A percentile compares a stretch with the other conserved stretches of the same genome.
These are phyloP conservation scores for Ctenochaetus hawaiiensis DNA, from an alignment of 2,797 vertebrate species.

Conservation along the genomic window DNA sequence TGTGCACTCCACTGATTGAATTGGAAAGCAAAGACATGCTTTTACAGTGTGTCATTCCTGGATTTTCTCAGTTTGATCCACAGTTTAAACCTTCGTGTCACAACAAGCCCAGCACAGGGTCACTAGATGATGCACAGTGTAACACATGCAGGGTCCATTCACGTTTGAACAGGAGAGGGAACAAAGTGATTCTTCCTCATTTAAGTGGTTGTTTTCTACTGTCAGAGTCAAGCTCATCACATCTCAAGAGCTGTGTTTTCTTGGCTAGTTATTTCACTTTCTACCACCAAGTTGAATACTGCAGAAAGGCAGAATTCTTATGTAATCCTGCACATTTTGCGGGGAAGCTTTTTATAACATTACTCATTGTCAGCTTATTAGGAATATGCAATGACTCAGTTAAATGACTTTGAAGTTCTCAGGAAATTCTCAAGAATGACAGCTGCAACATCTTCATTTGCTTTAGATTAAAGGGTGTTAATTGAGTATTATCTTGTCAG, in stretches of 20 bases:
- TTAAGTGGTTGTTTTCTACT: too few relatives aligned
- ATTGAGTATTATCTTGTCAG: slow-evolving; percentile 24
- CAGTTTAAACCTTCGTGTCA: slow-evolving; percentile 26
- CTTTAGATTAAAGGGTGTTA: slow-evolving; percentile 9
- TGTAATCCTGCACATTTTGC: neutral
- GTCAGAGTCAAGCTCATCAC: neutral
- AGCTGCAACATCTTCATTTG: slow-evolving; percentile 17
- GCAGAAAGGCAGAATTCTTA: neutral
- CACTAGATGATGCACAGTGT: neutral
- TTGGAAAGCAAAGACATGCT: neutral
- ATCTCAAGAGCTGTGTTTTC: neutral
- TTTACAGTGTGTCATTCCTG: neutral
- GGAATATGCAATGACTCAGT: neutral
- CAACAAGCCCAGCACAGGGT: slow-evolving; percentile 28
- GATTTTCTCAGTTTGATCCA: neutral
- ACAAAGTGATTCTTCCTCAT: neutral
- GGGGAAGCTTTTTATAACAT: neutral
- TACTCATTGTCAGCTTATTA: too few relatives aligned
- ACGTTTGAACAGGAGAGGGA: slow-evolving; percentile 11
- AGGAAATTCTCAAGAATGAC: neutral
- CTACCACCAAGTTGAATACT: neutral
- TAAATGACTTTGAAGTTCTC: neutral
- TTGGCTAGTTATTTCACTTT: neutral
- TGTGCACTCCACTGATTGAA: slow-evolving; percentile 1
- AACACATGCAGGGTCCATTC: neutral